Evolutionary conservation across 2,888 invertebrate genomes (phyloP).

Genomic region (Acronicta psi): DNA sequence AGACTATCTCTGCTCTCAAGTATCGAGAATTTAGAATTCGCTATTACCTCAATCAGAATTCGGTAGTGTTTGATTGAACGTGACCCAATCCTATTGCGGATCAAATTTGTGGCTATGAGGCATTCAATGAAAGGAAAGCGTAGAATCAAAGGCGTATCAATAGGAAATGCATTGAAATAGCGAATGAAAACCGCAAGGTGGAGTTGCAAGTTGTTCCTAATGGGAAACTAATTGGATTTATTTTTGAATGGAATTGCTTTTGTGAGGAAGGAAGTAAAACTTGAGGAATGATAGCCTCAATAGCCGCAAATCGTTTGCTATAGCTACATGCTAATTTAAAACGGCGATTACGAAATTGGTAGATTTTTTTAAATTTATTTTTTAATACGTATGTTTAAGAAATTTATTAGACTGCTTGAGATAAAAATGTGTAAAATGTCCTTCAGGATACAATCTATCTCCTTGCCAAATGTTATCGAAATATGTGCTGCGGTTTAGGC

Average conservation of each 20-base stretch:
- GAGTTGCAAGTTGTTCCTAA: not conserved
- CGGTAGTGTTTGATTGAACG: not conserved
- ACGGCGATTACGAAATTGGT: no score
- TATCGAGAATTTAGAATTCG: not conserved
- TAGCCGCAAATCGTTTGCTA: no score
- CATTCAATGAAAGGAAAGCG: not conserved
- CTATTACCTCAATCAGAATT: not conserved
- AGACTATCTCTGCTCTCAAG: not conserved
- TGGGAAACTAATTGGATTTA: not conserved
- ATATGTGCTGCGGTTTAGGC: no score
- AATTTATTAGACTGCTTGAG: no score
- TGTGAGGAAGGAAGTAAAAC: not conserved
- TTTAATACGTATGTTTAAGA: no score
- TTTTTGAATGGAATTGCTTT: conserved; percentile 1
- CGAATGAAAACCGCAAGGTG: not conserved
- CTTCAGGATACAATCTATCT: no score
- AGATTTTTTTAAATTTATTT: no score
- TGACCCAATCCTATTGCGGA: not conserved
- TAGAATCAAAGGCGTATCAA: not conserved
- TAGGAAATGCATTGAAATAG: not conserved
- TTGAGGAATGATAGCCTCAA: no score
- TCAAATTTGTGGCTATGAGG: not conserved
- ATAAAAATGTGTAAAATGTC: no score
- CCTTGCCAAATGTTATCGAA: no score
- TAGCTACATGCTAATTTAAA: no score